Conservation (phyloP, 2,888 invertebrate species). For the Ophion ventricosus region DNA sequence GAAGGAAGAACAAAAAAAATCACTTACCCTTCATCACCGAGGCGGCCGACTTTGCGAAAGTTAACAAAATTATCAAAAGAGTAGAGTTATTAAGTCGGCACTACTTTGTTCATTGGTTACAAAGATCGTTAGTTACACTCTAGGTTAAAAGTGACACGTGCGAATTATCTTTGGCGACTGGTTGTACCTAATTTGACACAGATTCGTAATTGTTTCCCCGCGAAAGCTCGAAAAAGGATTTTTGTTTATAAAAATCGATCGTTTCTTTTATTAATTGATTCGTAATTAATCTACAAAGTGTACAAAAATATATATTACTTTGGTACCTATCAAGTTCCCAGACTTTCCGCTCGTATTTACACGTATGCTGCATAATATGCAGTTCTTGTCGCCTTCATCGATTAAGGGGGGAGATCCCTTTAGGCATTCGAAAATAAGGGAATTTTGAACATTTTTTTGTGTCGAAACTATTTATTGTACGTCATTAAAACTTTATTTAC, state of each 20-base stretch:
- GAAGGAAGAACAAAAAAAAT: slow-evolving; percentile 4
- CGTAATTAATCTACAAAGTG: slow-evolving; percentile 5
- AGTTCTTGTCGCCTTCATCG: background rate
- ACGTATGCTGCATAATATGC: background rate
- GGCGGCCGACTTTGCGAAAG: background rate
- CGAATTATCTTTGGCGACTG: slow-evolving; percentile 17
- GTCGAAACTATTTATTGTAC: too few relatives aligned
- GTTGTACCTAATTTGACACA: background rate
- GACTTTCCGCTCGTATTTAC: background rate
- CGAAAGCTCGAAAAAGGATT: slow-evolving; percentile 15
- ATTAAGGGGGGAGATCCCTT: background rate
- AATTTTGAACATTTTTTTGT: too few relatives aligned
- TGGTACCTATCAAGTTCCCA: background rate
- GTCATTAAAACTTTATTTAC: too few relatives aligned
- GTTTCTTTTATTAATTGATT: slow-evolving; percentile 18
- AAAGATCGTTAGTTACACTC: background rate
- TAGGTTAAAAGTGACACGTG: background rate
- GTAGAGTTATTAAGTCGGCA: slow-evolving; percentile 33
- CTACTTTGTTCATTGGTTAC: slow-evolving; percentile 37
- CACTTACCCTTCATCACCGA: slow-evolving; percentile 55
- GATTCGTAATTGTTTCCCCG: slow-evolving; percentile 41
- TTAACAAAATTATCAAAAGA: background rate
- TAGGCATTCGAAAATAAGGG: too few relatives aligned
- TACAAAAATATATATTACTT: background rate
- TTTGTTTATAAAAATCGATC: slow-evolving; percentile 22